Conservation (phyloP, 2,888 invertebrate genomes). For the Caenorhabditis doughertyi region DNA sequence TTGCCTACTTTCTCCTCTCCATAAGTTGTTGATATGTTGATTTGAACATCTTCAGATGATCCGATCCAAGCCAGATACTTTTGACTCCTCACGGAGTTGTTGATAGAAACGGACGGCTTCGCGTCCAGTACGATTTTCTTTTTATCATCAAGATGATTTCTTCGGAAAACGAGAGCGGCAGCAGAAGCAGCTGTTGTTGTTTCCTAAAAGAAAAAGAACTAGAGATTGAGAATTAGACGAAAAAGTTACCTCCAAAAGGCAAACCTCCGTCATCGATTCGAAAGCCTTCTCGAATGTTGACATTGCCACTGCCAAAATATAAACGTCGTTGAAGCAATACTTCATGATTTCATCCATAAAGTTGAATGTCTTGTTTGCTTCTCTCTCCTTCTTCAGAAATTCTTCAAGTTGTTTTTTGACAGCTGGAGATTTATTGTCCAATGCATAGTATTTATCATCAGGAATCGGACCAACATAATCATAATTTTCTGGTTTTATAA, state of each 20-base stretch:
- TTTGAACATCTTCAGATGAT: not conserved
- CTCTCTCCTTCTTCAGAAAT: not conserved
- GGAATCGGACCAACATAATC: conserved; percentile 5
- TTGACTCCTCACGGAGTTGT: conserved; percentile 2
- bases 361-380: not conserved
- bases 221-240: too few relatives aligned
- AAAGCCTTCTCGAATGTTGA: not conserved
- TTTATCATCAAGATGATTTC: conserved; percentile 1
- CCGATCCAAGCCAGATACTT: conserved; percentile 22
- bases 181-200: conserved; percentile 17
- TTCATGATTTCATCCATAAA: not conserved
- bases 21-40: not conserved
- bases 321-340: conserved; percentile 25
- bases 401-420: not conserved
- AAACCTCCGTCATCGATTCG: conserved; percentile 14
- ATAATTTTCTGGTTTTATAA: conserved; percentile 21
- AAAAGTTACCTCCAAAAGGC: conserved; percentile 7
- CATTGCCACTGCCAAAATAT: not conserved
- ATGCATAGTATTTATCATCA: not conserved
- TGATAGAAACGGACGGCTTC: conserved; percentile 6
- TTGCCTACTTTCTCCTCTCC: conserved; percentile 12
- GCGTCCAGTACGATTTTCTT: conserved; percentile 8
- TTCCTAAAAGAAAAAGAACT: conserved; percentile 10
- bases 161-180: conserved; percentile 2
- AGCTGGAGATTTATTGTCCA: conserved; percentile 5